Evolutionary conservation across 2,888 invertebrate species (phyloP).

Genomic region (Brachypalpus laphriformis): DNA sequence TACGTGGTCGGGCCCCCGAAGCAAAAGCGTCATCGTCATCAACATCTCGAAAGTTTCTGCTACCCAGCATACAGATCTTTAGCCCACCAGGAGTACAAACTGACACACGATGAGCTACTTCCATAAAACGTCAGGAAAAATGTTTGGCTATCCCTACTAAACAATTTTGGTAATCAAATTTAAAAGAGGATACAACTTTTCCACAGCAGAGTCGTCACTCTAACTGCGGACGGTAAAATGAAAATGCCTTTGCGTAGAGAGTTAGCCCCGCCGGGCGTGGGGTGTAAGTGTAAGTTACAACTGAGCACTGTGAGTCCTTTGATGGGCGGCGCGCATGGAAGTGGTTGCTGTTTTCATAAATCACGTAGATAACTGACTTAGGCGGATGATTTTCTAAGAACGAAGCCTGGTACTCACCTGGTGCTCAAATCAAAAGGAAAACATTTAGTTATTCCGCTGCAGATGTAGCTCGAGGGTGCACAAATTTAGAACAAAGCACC

Average conservation of each 20-base stretch:
- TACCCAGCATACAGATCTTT: not conserved
- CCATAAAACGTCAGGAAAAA: not conserved
- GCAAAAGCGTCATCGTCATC: slow-evolving; percentile 19
- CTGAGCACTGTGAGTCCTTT: not conserved
- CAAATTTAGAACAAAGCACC: not conserved
- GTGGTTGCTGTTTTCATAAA: slow-evolving; percentile 28
- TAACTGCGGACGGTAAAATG: slow-evolving; percentile 13
- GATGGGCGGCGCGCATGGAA: not conserved
- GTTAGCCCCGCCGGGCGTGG: not conserved
- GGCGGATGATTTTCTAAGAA: not conserved
- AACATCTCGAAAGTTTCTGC: not conserved
- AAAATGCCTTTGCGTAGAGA: slow-evolving; percentile 6
- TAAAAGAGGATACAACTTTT: slow-evolving; percentile 31
- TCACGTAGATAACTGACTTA: slow-evolving; percentile 45
- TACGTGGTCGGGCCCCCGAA: not conserved
- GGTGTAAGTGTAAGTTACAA: not conserved
- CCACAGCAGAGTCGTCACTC: not conserved
- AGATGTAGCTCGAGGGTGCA: not conserved
- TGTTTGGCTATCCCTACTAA: slow-evolving; percentile 38
- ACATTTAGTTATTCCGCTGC: not conserved
- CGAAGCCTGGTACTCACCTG: slow-evolving; percentile 4
- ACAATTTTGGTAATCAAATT: slow-evolving; percentile 64
- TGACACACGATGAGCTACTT: not conserved
- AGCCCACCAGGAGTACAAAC: not conserved
- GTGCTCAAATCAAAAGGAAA: not conserved